A percentile compares a stretch with the other conserved stretches of the same genome.
Evolutionary conservation across 2,797 vertebrate genomes (phyloP).

Genomic region (Xenentodon cancila): DNA sequence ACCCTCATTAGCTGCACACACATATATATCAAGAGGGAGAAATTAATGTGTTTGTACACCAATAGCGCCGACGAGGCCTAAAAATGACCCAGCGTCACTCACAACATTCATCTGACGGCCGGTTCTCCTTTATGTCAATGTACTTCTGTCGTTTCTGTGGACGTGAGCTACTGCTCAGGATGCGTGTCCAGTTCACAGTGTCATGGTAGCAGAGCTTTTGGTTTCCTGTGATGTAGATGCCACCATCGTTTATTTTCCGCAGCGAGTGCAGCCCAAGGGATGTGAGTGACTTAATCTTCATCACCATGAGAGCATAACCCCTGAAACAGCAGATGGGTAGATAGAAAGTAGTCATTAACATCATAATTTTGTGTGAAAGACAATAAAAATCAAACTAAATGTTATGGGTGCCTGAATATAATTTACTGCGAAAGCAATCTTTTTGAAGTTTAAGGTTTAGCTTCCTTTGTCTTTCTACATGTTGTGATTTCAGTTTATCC

Average conservation of each 20-base stretch:
- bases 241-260: constrained; percentile 87
- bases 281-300: constrained; percentile 87
- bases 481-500: background rate
- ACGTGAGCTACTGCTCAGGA: constrained; percentile 70
- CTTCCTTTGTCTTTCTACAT: too few relatives aligned
- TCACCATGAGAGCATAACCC: constrained; percentile 89
- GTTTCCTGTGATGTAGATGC: constrained; percentile 90
- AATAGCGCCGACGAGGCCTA: constrained; percentile 35
- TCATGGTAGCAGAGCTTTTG: constrained; percentile 89
- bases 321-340: constrained; percentile 63
- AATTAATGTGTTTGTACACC: background rate
- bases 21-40: background rate
- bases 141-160: constrained; percentile 60
- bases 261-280: constrained; percentile 91
- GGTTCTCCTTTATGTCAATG: constrained; percentile 84
- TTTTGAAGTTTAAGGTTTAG: too few relatives aligned
- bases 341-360: background rate
- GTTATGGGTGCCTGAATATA: too few relatives aligned
- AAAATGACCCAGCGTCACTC: constrained; percentile 54
- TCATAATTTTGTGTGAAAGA: too few relatives aligned
- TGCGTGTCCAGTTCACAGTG: constrained; percentile 88
- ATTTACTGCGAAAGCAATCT: too few relatives aligned
- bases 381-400: too few relatives aligned
- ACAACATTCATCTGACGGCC: constrained; percentile 81
- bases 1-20: constrained; percentile 77